phyloP scores from a whole-genome alignment of 2,888 invertebrate genomes.

The Pachymerium ferrugineum region DNA sequence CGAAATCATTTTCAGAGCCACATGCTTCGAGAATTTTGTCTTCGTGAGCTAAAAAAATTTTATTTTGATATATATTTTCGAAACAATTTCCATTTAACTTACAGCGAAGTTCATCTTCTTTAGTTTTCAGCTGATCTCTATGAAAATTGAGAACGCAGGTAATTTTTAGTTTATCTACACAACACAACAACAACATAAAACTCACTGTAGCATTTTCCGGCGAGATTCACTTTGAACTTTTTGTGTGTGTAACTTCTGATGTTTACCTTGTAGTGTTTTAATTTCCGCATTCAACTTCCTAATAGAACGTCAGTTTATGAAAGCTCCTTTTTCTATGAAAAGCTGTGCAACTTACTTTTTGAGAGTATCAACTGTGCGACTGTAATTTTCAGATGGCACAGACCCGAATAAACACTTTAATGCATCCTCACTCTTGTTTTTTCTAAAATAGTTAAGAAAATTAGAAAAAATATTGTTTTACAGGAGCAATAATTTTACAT shows the following conservation, averaged over 20 bases:
- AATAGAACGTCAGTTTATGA: not conserved
- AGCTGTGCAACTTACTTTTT: not conserved
- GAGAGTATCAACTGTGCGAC: not conserved
- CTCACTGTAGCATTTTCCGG: not conserved
- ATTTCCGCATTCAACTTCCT: not conserved
- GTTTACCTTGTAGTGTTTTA: not conserved
- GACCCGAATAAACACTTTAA: not conserved
- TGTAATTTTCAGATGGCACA: constrained; percentile 14
- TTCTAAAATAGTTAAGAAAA: not conserved
- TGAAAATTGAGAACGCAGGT: not conserved
- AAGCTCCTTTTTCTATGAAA: too few relatives aligned
- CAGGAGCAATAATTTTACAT: not conserved
- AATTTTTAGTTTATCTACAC: not conserved
- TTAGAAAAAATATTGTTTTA: not conserved
- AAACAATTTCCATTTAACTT: not conserved
- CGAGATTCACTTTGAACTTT: not conserved
- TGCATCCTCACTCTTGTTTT: not conserved
- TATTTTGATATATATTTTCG: not conserved
- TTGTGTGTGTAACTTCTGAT: not conserved
- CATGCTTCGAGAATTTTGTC: not conserved
- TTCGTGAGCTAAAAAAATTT: not conserved
- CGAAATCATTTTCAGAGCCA: not conserved
- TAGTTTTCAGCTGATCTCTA: not conserved
- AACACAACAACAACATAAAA: not conserved
- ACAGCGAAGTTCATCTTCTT: not conserved